Evolutionary conservation across 2,797 vertebrate species (phyloP).

Genomic region (Sebastes diploproa): DNA sequence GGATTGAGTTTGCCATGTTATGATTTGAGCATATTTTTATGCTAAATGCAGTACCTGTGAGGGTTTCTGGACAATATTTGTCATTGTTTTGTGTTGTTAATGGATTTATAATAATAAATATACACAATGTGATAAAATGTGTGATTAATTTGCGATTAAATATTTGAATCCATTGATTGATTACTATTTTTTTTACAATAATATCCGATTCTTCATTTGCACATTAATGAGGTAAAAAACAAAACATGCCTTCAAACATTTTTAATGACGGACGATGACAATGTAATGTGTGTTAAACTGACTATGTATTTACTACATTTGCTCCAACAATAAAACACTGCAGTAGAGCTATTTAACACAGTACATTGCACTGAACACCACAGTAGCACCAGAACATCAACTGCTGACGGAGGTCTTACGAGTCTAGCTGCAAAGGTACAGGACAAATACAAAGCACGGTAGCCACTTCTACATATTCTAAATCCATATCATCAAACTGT

Average conservation of each 20-base stretch:
- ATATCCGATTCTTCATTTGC: background rate
- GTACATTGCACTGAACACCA: conserved; percentile 19
- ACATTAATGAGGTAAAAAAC: background rate
- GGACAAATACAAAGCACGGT: background rate
- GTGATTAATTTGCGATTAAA: background rate
- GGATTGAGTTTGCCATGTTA: rapidly evolving
- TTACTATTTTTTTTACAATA: background rate
- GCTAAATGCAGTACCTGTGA: too few relatives aligned
- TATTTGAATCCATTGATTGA: too few relatives aligned
- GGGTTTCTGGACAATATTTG: too few relatives aligned
- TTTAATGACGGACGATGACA: conserved; percentile 52
- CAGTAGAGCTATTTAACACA: conserved; percentile 16
- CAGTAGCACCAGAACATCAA: conserved; percentile 2
- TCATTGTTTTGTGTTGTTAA: too few relatives aligned
- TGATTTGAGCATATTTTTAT: too few relatives aligned
- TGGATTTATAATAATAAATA: too few relatives aligned
- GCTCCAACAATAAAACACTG: conserved; percentile 23
- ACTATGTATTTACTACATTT: conserved; percentile 14
- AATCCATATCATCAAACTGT: background rate
- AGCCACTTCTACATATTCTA: conserved; percentile 1
- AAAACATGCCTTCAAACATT: conserved; percentile 6
- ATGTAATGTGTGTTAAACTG: background rate
- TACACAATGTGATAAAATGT: background rate
- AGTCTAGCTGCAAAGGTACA: conserved; percentile 2
- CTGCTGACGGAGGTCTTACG: background rate